These are phyloP conservation scores for Hydrozoanthus tunicans DNA, from an alignment of 64 coral and sea anemone species.

Conservation along the genomic window DNA sequence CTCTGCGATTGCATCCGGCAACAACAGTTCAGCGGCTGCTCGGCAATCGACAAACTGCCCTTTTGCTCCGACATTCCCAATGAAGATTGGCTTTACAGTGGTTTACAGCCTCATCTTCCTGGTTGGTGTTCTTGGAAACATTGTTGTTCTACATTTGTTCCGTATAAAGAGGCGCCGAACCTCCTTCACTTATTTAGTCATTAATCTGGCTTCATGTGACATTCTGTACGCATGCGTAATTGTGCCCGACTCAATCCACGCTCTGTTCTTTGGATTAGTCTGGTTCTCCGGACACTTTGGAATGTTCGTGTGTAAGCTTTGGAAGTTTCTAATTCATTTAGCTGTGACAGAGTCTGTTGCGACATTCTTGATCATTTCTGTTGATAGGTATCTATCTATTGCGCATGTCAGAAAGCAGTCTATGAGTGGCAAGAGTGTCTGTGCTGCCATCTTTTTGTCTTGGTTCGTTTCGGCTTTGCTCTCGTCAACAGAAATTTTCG, in stretches of 20 bases:
- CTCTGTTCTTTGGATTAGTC: background rate
- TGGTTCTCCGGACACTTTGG: slow-evolving; percentile 53
- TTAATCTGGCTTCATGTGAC: slow-evolving; percentile 47
- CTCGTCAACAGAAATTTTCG: slow-evolving; percentile 24
- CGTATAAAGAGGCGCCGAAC: background rate
- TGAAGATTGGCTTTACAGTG: slow-evolving; percentile 37
- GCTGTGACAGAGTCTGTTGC: slow-evolving; percentile 17
- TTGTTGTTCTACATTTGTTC: slow-evolving; percentile 17
- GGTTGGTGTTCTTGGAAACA: slow-evolving; percentile 31
- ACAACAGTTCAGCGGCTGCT: no score
- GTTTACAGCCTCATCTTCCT: slow-evolving; percentile 11
- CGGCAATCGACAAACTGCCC: background rate
- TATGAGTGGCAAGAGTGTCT: background rate
- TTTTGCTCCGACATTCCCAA: background rate
- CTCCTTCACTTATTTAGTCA: slow-evolving; percentile 31
- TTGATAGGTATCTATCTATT: slow-evolving; percentile 51
- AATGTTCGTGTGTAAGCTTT: slow-evolving; percentile 21
- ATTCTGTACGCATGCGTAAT: slow-evolving; percentile 26
- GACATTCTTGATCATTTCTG: slow-evolving; percentile 16
- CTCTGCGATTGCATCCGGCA: no score
- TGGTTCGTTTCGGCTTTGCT: slow-evolving; percentile 16
- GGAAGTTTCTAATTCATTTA: slow-evolving; percentile 18
- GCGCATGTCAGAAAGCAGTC: slow-evolving; percentile 50
- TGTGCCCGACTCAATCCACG: slow-evolving; percentile 13
- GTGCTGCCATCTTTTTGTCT: background rate